phyloP scores from a whole-genome alignment of 2,888 invertebrate species.

The Camponotus fellah region DNA sequence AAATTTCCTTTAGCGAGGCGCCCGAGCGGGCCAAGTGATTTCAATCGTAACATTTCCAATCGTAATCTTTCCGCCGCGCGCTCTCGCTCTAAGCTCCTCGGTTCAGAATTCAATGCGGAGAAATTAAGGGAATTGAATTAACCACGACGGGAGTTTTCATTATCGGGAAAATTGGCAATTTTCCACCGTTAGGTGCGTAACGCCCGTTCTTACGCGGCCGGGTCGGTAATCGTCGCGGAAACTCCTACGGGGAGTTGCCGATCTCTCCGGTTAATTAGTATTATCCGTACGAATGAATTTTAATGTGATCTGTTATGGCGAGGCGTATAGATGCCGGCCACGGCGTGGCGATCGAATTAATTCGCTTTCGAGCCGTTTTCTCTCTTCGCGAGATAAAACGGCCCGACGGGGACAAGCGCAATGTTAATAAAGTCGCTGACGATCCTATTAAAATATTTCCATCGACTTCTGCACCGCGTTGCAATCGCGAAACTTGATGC shows the following conservation, averaged over 20 bases:
- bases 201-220: constrained; percentile 71
- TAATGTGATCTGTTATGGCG: constrained; percentile 67
- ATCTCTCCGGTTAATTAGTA: constrained; percentile 75
- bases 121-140: constrained; percentile 84
- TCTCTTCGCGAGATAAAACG: constrained; percentile 48
- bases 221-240: constrained; percentile 75
- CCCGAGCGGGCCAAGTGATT: constrained; percentile 56
- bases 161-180: constrained; percentile 85
- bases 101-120: constrained; percentile 80
- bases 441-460: constrained; percentile 51
- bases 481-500: constrained; percentile 32
- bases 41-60: constrained; percentile 68
- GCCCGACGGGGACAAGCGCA: constrained; percentile 11
- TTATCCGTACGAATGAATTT: constrained; percentile 72
- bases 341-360: constrained; percentile 53
- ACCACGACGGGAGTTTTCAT: constrained; percentile 83
- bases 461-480: constrained; percentile 30
- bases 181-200: constrained; percentile 82
- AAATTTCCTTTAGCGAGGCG: constrained; percentile 59
- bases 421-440: constrained; percentile 48
- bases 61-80: constrained; percentile 76
- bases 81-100: constrained; percentile 63
- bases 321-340: constrained; percentile 35
- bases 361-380: constrained; percentile 42
- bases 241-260: constrained; percentile 72